phyloP scores from a whole-genome alignment of 2,113 vertebrate genomes.

The Danio rerio region GRCz12tu NC_133191.1:45274001-45274500 shows the following conservation, averaged over 20 bases:
- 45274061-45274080: conserved; percentile 3
- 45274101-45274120: conserved; percentile 28
- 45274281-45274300: background rate
- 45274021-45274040: conserved; percentile 34
- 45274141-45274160: conserved; percentile 18
- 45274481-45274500: background rate
- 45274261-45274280: background rate
- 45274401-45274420: conserved; percentile 12
- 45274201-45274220: conserved; percentile 11
- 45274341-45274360: background rate
- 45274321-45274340: conserved; percentile 16
- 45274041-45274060: conserved; percentile 42
- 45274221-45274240: conserved; percentile 30
- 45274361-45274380: background rate
- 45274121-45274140: conserved; percentile 31
- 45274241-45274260: conserved; percentile 27
- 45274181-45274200: background rate
- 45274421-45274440: background rate
- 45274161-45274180: conserved; percentile 12
- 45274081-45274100: background rate
- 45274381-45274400: background rate
- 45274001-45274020: conserved; percentile 52
- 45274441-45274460: conserved; percentile 6
- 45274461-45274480: background rate
- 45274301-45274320: background rate